Conservation (phyloP, 2,113 vertebrate genomes). For the Mionectes macconnelli region DNA sequence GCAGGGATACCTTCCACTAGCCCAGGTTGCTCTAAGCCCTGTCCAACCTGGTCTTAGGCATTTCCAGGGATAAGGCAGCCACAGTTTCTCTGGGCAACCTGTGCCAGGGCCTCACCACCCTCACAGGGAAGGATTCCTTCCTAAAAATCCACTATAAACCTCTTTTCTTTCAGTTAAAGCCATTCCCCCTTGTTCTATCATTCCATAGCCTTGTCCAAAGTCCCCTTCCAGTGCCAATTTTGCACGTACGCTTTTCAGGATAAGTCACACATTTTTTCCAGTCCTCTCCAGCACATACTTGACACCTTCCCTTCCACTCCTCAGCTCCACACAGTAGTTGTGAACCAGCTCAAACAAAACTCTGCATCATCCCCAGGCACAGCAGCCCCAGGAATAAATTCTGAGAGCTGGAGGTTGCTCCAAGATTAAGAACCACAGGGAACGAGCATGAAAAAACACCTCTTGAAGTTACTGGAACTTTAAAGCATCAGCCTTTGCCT, state of each 20-base stretch:
- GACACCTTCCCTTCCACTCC: background rate
- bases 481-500: background rate
- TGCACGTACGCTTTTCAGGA: background rate
- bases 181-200: background rate
- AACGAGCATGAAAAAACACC: background rate
- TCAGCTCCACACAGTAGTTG: background rate
- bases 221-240: background rate
- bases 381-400: background rate
- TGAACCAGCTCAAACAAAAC: background rate
- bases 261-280: background rate
- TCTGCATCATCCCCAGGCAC: background rate
- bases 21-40: background rate
- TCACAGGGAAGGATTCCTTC: accelerated
- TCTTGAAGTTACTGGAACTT: background rate
- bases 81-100: background rate
- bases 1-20: background rate
- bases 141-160: background rate
- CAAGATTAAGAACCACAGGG: background rate
- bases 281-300: background rate
- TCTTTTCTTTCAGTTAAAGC: background rate
- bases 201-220: background rate
- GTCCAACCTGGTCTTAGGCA: background rate
- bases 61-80: background rate
- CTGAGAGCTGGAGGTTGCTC: background rate
- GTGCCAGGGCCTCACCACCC: no score